Evolutionary conservation across 2,797 vertebrate genomes (phyloP), one percentile per base, ranked within the genome.

Genomic region (Hyperoplus lanceolatus): DNA sequence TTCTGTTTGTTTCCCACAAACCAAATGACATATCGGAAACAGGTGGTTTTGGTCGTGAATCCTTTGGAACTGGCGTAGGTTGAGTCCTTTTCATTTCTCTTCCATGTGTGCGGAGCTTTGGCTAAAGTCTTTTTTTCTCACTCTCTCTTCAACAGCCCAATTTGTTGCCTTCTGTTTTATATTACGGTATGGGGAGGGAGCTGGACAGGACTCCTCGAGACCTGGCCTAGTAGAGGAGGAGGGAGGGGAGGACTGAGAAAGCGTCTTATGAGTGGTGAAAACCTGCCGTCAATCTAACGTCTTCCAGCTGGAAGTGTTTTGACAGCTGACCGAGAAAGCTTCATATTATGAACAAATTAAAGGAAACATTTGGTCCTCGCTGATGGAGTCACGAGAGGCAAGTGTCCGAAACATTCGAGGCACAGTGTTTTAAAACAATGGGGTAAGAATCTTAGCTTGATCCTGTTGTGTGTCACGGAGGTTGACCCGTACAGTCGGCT

Each of bases 251-350:
- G 42, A 51, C 63, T 0, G 39, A 57, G 69, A 55, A 77, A 70
- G 58, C 15, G 9, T 63, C 73, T 72, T 6, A 55, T 29, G 70
- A 72, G 65, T 69, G 79, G 51, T 64, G 72, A 88, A 86, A 94
- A 94, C 81, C 91, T 93, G 92, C 84, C 85, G 77, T 88, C 85
- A 80, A 82, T 93, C 90, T 87, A 84, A 91, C 55, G 57, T 88
- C 84, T 80, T 92, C 81, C 92, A 93, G 89, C 89, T 93, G 89
- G 80, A 83, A 55, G 66, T 94, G 92, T 95, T 95, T 93, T 92
- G 90, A 95, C 94, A 95, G 93, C 91, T 94, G 92, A 95, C 65
- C 14, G 75, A 83, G 45, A 59, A 89, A 87, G 83, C 90, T 88
- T 91, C 75, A 77, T 85, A 88, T 91, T 90, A 87, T 81, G 82